These are phyloP conservation scores for Lucilia sericata DNA, from an alignment of 1,140 invertebrate species.

Conservation along the genomic window DNA sequence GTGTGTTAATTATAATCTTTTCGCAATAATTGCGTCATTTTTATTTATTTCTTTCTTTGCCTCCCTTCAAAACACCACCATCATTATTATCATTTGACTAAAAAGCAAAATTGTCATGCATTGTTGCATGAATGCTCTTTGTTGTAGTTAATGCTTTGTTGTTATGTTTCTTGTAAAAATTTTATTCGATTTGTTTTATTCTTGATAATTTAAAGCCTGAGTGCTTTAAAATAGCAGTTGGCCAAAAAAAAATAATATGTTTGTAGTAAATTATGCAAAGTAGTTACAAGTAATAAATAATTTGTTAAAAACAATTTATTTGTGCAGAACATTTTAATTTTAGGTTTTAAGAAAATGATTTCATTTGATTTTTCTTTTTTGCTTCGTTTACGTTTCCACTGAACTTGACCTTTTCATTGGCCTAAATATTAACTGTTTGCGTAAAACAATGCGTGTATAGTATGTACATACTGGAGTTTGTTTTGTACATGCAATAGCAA, in stretches of 20 bases:
- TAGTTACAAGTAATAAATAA: background rate
- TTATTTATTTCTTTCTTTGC: background rate
- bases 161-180: background rate
- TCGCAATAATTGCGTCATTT: constrained; percentile 40
- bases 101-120: constrained; percentile 32
- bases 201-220: constrained; percentile 13
- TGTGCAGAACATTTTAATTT: constrained; percentile 28
- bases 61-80: background rate
- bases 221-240: background rate
- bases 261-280: background rate
- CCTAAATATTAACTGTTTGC: background rate
- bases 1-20: constrained; percentile 44
- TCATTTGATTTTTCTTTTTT: no score
- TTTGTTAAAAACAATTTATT: background rate
- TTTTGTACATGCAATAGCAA: background rate
- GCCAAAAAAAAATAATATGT: background rate
- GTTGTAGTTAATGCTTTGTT: no score
- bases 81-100: background rate
- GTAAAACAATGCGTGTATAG: background rate
- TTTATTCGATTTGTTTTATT: constrained; percentile 15
- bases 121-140: constrained; percentile 33
- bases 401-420: constrained; percentile 18
- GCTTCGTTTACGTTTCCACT: background rate
- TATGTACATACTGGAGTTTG: background rate
- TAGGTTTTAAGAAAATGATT: background rate